Percentiles rank a stretch among this genome's conserved stretches.
phyloP scores from a whole-genome alignment of 2,888 invertebrate genomes.

The Heliconius charithonia region DNA sequence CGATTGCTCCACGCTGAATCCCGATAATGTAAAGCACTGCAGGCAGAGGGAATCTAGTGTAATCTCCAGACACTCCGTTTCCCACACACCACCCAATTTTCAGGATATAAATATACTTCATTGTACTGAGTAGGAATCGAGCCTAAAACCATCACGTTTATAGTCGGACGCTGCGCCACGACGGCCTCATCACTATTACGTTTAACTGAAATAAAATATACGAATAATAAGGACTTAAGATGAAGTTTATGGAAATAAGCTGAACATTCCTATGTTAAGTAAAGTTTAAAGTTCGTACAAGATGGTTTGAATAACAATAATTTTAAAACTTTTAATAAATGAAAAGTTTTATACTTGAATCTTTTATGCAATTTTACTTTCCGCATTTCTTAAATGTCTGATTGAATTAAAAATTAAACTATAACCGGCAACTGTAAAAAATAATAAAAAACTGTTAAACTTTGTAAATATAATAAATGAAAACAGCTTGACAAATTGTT shows the following conservation, averaged over 20 bases:
- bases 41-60: no score
- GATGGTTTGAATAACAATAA: neutral
- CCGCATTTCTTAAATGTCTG: neutral
- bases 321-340: neutral
- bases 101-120: neutral
- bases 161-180: neutral
- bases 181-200: neutral
- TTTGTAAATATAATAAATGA: no score
- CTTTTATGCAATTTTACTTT: no score
- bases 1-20: no score
- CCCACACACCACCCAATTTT: no score
- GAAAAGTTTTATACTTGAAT: neutral
- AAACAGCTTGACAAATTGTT: no score
- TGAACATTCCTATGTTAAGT: neutral
- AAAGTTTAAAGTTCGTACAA: neutral
- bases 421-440: no score
- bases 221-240: neutral
- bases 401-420: no score
- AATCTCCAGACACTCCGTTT: no score
- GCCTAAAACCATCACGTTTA: neutral
- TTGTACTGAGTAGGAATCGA: neutral
- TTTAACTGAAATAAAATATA: neutral
- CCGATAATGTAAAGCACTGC: no score
- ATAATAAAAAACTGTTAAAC: no score
- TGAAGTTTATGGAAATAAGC: neutral